Evolutionary conservation across 2,888 invertebrate genomes (phyloP).

Genomic region (Salpingus planirostris): DNA sequence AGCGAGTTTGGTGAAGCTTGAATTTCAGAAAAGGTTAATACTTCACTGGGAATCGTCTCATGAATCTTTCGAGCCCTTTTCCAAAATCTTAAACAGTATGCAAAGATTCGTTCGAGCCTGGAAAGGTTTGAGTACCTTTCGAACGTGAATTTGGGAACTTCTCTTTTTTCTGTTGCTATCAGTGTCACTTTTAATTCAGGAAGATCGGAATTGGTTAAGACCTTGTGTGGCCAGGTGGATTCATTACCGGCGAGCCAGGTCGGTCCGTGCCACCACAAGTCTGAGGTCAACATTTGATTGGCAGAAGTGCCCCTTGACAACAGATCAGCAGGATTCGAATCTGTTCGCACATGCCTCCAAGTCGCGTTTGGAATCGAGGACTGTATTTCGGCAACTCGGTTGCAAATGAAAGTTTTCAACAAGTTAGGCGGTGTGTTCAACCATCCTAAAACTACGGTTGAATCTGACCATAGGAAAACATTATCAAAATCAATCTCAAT

Average conservation of each 20-base stretch:
- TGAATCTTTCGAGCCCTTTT: background rate
- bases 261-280: slow-evolving; percentile 1
- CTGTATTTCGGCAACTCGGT: background rate
- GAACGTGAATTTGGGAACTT: background rate
- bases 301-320: background rate
- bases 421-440: too few species aligned
- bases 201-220: background rate
- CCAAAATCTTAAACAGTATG: background rate
- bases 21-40: background rate
- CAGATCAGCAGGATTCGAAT: background rate
- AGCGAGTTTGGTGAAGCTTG: background rate
- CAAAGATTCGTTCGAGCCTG: background rate
- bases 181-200: background rate
- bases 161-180: background rate
- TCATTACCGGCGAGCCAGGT: background rate
- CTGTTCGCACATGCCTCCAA: background rate
- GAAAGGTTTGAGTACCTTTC: too few species aligned
- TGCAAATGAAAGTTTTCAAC: background rate
- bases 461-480: background rate
- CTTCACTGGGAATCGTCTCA: too few species aligned
- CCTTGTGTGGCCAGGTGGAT: background rate
- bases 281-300: background rate
- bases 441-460: background rate
- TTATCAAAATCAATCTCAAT: background rate
- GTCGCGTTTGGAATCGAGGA: background rate